Evolutionary conservation across 2,797 vertebrate species (phyloP).

Genomic region (Taenioides sp.): DNA sequence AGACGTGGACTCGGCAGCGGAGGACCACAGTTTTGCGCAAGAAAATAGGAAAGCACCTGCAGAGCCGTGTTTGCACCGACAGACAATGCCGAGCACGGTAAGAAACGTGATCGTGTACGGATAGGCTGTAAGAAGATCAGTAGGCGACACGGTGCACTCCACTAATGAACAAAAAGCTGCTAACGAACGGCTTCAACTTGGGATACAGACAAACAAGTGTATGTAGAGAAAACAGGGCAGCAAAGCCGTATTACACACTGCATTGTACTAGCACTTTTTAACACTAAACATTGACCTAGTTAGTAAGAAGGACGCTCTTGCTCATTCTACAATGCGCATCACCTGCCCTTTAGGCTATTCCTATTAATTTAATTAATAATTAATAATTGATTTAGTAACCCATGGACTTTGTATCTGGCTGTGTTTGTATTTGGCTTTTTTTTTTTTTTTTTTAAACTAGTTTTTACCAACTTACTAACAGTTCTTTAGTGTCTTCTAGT

Average conservation of each 20-base stretch:
- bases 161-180: background rate
- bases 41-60: conserved; percentile 4
- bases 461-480: background rate
- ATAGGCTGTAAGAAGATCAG: background rate
- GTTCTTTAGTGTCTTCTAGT: conserved; percentile 28
- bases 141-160: background rate
- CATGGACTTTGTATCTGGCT: no score
- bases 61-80: background rate
- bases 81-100: conserved; percentile 50
- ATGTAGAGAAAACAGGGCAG: background rate
- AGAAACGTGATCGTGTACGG: conserved; percentile 15
- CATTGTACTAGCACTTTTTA: background rate
- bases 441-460: no score
- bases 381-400: background rate
- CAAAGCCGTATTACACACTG: background rate
- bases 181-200: background rate
- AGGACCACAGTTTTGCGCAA: background rate
- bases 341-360: background rate
- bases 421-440: no score
- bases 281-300: conserved; percentile 1
- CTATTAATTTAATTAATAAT: no score
- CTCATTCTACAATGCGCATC: background rate
- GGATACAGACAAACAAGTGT: background rate
- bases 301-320: background rate
- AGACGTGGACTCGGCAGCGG: background rate